These are phyloP conservation scores for Opisthograptis luteolata DNA, from an alignment of 2,888 invertebrate genomes.

Conservation along the genomic window DNA sequence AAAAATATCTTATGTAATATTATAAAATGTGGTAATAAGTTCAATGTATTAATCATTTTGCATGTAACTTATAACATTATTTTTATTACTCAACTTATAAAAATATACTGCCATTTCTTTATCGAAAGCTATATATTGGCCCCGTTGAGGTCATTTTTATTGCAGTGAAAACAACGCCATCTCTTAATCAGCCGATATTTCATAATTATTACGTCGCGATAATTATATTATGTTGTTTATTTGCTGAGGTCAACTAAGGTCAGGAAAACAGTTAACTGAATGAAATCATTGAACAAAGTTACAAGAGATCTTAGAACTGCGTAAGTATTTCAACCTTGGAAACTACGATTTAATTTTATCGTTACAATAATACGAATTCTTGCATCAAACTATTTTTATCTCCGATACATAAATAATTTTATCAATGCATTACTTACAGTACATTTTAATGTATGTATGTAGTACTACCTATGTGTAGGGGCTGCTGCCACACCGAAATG, in stretches of 20 bases:
- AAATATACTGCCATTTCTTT: slow-evolving; percentile 42
- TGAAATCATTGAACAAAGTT: slow-evolving; percentile 33
- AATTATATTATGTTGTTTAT: slow-evolving; percentile 52
- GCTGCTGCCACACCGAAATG: too few relatives aligned
- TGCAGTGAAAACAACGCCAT: slow-evolving; percentile 15
- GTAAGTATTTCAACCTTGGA: slow-evolving; percentile 2
- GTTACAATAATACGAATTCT: not conserved
- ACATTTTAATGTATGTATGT: too few relatives aligned
- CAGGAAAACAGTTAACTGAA: slow-evolving; percentile 43
- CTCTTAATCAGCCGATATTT: slow-evolving; percentile 36
- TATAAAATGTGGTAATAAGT: slow-evolving; percentile 4
- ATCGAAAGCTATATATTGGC: slow-evolving; percentile 28
- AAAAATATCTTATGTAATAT: slow-evolving; percentile 12
- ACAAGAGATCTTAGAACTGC: slow-evolving; percentile 13
- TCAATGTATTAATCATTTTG: slow-evolving; percentile 6
- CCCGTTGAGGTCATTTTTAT: slow-evolving; percentile 9
- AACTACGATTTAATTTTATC: not conserved
- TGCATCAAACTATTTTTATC: not conserved
- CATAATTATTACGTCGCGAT: slow-evolving; percentile 45
- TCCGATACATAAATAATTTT: not conserved
- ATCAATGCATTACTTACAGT: too few relatives aligned
- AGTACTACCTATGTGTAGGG: too few relatives aligned
- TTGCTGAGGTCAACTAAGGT: slow-evolving; percentile 37
- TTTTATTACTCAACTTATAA: not conserved
- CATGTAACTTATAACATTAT: not conserved